Evolutionary conservation across 2,888 invertebrate genomes (phyloP).

Genomic region (Brassicogethes aeneus): DNA sequence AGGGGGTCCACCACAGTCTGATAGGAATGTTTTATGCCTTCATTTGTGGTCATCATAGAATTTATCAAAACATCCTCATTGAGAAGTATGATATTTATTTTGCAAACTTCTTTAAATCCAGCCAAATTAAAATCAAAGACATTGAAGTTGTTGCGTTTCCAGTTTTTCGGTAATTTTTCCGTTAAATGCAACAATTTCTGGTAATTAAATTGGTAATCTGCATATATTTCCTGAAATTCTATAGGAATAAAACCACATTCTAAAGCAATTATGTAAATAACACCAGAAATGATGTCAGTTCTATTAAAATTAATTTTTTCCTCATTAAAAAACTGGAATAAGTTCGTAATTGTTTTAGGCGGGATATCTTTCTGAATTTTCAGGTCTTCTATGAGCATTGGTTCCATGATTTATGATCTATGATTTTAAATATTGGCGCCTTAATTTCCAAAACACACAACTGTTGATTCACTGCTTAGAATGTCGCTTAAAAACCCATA

Average conservation of each 20-base stretch:
- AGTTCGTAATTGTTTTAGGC: background rate
- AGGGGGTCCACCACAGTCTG: slow-evolving; percentile 29
- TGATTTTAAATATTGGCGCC: background rate
- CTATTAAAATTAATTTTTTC: slow-evolving; percentile 9
- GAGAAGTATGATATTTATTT: slow-evolving; percentile 22
- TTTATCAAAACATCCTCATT: slow-evolving; percentile 34
- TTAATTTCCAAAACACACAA: slow-evolving; percentile 2
- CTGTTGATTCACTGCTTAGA: slow-evolving; percentile 24
- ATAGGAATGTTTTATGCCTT: slow-evolving; percentile 18
- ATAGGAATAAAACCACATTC: slow-evolving; percentile 35
- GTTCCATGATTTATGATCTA: slow-evolving; percentile 25
- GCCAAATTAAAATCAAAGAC: slow-evolving; percentile 25
- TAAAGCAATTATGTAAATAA: slow-evolving; percentile 35
- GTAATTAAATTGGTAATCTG: slow-evolving; percentile 26
- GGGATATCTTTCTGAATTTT: background rate
- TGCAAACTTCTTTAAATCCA: slow-evolving; percentile 23
- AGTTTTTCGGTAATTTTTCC: slow-evolving; percentile 22
- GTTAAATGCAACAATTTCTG: slow-evolving; percentile 23
- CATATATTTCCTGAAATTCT: slow-evolving; percentile 17
- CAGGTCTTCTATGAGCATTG: slow-evolving; percentile 33
- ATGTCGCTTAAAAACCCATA: no score
- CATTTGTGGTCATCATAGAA: slow-evolving; percentile 27
- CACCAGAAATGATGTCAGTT: slow-evolving; percentile 32
- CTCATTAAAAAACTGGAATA: background rate
- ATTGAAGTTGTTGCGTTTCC: slow-evolving; percentile 25